Conservation (phyloP, 2,113 vertebrate species). For the Gavia stellata region DNA sequence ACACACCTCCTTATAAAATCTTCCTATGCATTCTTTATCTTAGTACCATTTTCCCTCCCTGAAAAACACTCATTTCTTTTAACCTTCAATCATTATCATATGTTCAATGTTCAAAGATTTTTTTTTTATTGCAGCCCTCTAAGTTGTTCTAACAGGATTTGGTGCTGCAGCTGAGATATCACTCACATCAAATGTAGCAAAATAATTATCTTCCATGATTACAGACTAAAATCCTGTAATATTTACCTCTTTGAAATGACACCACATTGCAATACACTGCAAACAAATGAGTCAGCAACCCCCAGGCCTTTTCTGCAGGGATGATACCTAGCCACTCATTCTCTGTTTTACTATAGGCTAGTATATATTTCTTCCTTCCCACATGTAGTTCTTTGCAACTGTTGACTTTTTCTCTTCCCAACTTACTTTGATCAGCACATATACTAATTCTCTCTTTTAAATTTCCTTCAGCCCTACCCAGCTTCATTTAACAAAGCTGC, state of each 20-base stretch:
- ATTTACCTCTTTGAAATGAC: background rate
- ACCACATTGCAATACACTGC: background rate
- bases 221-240: background rate
- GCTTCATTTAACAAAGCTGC: background rate
- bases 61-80: background rate
- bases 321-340: background rate
- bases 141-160: background rate
- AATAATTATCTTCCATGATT: background rate
- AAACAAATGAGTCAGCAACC: background rate
- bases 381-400: background rate
- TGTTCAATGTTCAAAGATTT: background rate
- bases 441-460: background rate
- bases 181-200: background rate
- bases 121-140: background rate
- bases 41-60: background rate
- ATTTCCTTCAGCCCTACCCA: background rate
- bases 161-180: background rate
- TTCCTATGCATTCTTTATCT: background rate
- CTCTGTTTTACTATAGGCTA: background rate
- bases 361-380: background rate
- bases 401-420: background rate
- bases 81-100: background rate
- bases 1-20: background rate
- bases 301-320: background rate
- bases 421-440: background rate